Percentiles rank a stretch among this genome's conserved stretches.
These are phyloP conservation scores for Notolepis coatsorum DNA, from an alignment of 2,797 vertebrate species.

Conservation along the genomic window DNA sequence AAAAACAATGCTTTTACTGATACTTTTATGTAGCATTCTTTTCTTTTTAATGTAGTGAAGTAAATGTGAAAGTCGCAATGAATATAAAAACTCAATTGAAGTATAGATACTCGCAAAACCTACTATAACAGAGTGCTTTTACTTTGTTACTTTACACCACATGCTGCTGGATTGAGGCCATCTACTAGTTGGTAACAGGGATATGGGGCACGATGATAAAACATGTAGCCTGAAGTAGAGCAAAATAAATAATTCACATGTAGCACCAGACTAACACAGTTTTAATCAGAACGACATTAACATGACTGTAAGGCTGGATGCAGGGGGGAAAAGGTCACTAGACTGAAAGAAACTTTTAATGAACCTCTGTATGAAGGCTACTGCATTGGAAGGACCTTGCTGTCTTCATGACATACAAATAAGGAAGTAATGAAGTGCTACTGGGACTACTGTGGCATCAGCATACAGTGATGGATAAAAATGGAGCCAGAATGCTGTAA, in stretches of 20 bases:
- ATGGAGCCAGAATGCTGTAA: not conserved
- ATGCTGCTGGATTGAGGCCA: constrained; percentile 1
- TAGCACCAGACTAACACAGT: not conserved
- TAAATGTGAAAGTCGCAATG: no score
- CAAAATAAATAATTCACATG: constrained; percentile 28
- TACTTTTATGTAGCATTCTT: no score
- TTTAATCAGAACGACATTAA: constrained; percentile 8
- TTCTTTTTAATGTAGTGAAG: no score
- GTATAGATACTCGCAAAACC: no score
- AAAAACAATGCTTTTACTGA: no score
- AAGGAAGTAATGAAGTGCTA: not conserved
- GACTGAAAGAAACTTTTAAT: not conserved
- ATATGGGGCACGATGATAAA: constrained; percentile 16
- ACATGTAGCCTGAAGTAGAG: constrained; percentile 20
- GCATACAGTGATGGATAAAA: not conserved
- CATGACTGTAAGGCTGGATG: not conserved
- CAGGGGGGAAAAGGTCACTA: not conserved
- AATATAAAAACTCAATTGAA: no score
- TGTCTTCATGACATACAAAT: not conserved
- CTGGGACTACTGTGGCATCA: not conserved
- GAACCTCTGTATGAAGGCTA: not conserved
- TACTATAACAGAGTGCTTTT: no score
- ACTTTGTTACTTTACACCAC: no score
- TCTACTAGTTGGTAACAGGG: not conserved
- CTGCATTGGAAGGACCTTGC: not conserved